phyloP scores from a whole-genome alignment of 2,113 vertebrate species.

The Salvelinus alpinus region DNA sequence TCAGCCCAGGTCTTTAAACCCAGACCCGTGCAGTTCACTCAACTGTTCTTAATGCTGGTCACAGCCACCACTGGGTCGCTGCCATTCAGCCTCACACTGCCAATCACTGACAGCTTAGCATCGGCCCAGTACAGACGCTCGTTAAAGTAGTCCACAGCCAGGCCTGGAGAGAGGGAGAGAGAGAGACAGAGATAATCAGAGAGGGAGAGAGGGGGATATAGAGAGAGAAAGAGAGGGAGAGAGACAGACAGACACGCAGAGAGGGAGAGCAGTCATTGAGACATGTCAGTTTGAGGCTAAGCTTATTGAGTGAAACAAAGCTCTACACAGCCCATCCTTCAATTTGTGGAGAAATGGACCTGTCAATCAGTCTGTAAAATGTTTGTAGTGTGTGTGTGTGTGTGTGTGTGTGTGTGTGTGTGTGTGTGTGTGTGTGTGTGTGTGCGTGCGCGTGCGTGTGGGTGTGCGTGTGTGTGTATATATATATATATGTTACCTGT shows the following conservation, averaged over 20 bases:
- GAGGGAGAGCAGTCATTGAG: background rate
- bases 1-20: no score
- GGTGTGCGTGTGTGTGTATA: no score
- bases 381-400: background rate
- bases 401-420: background rate
- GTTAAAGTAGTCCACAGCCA: constrained; percentile 94
- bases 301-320: background rate
- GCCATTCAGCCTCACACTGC: constrained; percentile 91
- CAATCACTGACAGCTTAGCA: constrained; percentile 90
- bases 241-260: background rate
- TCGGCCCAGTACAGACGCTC: constrained; percentile 97
- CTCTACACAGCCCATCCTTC: background rate
- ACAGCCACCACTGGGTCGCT: constrained; percentile 86
- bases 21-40: constrained; percentile 36
- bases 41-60: constrained; percentile 84
- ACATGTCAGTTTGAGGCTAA: background rate
- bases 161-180: constrained; percentile 67
- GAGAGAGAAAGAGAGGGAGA: background rate
- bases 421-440: background rate
- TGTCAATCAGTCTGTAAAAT: background rate
- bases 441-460: no score
- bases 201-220: background rate
- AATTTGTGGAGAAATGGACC: background rate
- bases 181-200: background rate
- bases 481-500: constrained; percentile 73